phyloP scores from a whole-genome alignment of 2,113 vertebrate species.

The Brienomyrus longianalis region DNA sequence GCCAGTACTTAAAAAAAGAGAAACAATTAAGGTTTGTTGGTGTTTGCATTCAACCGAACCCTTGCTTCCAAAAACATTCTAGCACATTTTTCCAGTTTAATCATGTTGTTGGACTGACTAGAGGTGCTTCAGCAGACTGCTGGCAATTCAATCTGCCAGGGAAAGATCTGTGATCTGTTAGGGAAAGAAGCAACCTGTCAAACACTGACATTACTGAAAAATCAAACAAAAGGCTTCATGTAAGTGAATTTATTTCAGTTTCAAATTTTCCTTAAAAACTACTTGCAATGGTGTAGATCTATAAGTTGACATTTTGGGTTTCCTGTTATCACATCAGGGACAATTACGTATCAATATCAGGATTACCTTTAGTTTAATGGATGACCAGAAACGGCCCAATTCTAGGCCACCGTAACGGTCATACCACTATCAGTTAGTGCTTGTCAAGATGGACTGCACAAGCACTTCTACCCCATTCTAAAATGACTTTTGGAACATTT shows the following conservation, averaged over 20 bases:
- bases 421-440: background rate
- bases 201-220: background rate
- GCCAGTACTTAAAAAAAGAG: conserved; percentile 11
- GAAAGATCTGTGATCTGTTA: conserved; percentile 19
- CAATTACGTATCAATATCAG: background rate
- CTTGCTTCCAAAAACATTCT: conserved; percentile 37
- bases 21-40: conserved; percentile 52
- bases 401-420: background rate
- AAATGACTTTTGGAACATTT: background rate
- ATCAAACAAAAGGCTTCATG: background rate
- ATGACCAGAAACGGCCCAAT: background rate
- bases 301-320: background rate
- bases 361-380: background rate
- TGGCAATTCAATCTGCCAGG: conserved; percentile 24
- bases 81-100: conserved; percentile 33
- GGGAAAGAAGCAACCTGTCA: background rate
- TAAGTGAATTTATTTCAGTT: background rate
- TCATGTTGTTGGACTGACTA: conserved; percentile 27
- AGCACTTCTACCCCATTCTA: background rate
- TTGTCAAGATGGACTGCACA: background rate
- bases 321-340: background rate
- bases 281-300: background rate
- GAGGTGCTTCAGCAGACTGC: conserved; percentile 5
- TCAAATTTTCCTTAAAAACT: background rate
- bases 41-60: conserved; percentile 31